These are phyloP conservation scores for Candidula unifasciata DNA, from an alignment of 2,888 invertebrate genomes.

Conservation along the genomic window DNA sequence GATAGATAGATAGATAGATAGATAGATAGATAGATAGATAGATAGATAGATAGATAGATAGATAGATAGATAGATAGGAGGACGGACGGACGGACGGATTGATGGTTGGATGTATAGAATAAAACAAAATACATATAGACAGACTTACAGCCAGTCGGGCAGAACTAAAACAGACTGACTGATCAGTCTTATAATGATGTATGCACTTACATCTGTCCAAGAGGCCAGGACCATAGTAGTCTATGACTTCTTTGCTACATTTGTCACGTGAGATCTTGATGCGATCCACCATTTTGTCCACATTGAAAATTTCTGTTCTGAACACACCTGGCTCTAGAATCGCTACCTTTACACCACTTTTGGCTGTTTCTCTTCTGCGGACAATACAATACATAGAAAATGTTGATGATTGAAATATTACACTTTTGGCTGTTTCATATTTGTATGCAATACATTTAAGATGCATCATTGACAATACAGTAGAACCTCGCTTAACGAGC, in stretches of 20 bases:
- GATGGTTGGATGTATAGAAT: too few relatives aligned
- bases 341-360: constrained; percentile 12
- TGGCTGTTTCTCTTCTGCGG: constrained; percentile 8
- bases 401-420: not conserved
- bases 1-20: too few relatives aligned
- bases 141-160: too few relatives aligned
- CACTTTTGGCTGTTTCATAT: not conserved
- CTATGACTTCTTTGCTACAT: not conserved
- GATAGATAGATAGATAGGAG: too few relatives aligned
- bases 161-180: too few relatives aligned
- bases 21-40: too few relatives aligned
- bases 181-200: not conserved
- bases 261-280: not conserved
- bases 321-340: constrained; percentile 37
- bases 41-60: too few relatives aligned
- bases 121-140: too few relatives aligned
- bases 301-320: constrained; percentile 19
- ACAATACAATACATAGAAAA: not conserved
- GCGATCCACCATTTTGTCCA: not conserved
- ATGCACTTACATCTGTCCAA: constrained; percentile 29
- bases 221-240: not conserved
- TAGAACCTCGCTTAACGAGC: too few relatives aligned
- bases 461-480: too few relatives aligned
- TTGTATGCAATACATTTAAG: too few relatives aligned
- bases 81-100: too few relatives aligned